Base-by-base conservation (phyloP, 2,113 vertebrate genomes). In the Gymnarchus niloticus region DNA sequence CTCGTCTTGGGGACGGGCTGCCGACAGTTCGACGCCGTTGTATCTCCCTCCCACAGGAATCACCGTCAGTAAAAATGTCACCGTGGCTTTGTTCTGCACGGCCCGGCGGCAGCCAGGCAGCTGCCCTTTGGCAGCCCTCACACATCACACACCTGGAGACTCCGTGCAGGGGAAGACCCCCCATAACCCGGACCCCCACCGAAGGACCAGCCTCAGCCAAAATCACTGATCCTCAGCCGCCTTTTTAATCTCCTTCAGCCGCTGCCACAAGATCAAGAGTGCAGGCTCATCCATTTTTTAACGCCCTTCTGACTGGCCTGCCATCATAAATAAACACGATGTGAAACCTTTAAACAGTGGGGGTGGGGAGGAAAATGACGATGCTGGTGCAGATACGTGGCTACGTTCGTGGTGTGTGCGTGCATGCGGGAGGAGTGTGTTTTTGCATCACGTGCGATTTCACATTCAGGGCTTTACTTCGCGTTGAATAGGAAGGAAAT, bases 41-140 rank as follows among this genome's bases (percentile, higher is more conserved):
- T 89, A 6, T 54, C 92, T 25, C 37, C 51, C 51, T 28, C 78
- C 92, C 92, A 90, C 89, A 90, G 93, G 92, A 92, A 88, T 90
- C 82, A 87, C 90, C 88, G 83, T 92, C 91, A 93, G 91, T 94
- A 93, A 88, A 92, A 93, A 94, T 94, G 93, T 93, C 93, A 94
- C 90, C 49, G 25, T 81, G 88, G 90, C 90, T 93, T 94, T 92
- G 93, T 90, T 88, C 87, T 5, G 10, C 9, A 33, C 54, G 0
- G 54, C 52, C 81, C 19, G 33, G 23, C 9, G 37, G 41, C 54
- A 7, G 21, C 33, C 82, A 17, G 19, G 37, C 56, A 54, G 48
- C 81, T 86, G 91, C 91, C 92, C 92, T 92, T 91, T 89, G 90
- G 91, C 87, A 51, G 86, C 88, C 90, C 86, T 69, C 85, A 88